phyloP scores from a whole-genome alignment of 2,888 invertebrate genomes.

The Pinctada fucata region DNA sequence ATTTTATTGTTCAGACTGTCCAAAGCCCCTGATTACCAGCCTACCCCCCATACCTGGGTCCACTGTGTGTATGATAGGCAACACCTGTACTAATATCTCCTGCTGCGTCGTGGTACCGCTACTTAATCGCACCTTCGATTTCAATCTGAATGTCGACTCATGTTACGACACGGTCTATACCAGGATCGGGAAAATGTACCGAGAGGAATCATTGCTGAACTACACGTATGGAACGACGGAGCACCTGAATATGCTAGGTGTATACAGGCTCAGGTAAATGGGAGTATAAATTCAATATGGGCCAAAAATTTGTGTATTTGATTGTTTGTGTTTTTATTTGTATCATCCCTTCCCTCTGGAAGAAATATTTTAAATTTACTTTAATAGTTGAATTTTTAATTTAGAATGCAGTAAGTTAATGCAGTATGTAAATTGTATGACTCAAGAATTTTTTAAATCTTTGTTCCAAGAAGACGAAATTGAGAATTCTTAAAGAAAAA shows the following conservation, averaged over 20 bases:
- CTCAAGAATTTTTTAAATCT: too few relatives aligned
- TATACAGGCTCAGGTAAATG: conserved; percentile 31
- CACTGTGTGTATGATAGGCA: conserved; percentile 26
- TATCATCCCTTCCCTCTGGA: too few relatives aligned
- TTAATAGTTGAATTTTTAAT: too few relatives aligned
- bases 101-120: conserved; percentile 33
- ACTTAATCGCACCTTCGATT: conserved; percentile 32
- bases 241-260: conserved; percentile 25
- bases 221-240: conserved; percentile 24
- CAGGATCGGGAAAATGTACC: conserved; percentile 34
- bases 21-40: not conserved
- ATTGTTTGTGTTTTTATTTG: too few relatives aligned
- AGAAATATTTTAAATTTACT: too few relatives aligned
- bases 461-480: too few relatives aligned
- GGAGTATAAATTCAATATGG: too few relatives aligned
- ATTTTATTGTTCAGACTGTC: conserved; percentile 17
- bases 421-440: too few relatives aligned
- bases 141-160: conserved; percentile 33
- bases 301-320: too few relatives aligned
- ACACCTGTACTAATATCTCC: conserved; percentile 27
- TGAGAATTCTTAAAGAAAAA: too few relatives aligned
- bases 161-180: conserved; percentile 30
- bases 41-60: conserved; percentile 8
- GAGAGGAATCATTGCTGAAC: conserved; percentile 22
- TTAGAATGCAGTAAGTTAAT: too few relatives aligned